These are phyloP conservation scores for Sphenodon punctatus DNA, from an alignment of 2,797 vertebrate species.

Conservation along the genomic window DNA sequence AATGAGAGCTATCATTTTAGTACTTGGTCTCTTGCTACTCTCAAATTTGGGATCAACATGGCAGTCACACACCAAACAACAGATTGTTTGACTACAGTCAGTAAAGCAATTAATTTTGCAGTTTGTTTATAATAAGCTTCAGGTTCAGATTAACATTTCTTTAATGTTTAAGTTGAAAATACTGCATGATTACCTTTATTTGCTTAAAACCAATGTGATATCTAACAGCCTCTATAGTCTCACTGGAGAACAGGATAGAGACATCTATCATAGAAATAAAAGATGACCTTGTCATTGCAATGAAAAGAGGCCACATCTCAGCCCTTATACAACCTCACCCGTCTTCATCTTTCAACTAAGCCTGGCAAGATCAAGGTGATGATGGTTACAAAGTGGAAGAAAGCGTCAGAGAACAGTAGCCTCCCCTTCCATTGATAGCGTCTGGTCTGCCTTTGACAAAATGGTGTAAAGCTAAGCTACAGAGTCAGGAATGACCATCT, in stretches of 20 bases:
- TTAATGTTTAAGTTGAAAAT: neutral
- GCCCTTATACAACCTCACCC: rapidly evolving
- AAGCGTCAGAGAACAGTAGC: neutral
- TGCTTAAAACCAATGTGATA: neutral
- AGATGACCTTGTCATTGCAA: neutral
- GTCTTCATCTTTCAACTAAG: neutral
- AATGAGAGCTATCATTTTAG: no score
- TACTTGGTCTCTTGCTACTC: no score
- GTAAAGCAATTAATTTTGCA: no score
- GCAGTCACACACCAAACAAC: no score
- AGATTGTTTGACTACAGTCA: no score
- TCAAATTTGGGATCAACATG: no score
- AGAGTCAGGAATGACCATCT: neutral
- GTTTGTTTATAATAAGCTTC: no score
- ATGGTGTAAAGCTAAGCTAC: neutral
- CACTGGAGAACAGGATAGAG: neutral
- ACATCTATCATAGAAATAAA: neutral
- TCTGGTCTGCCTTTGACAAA: neutral
- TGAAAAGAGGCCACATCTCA: rapidly evolving
- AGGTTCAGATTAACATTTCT: no score
- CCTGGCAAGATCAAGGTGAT: neutral
- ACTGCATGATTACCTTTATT: neutral
- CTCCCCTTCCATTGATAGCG: neutral
- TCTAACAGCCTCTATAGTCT: neutral
- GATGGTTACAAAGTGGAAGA: neutral